A percentile compares a stretch with the other conserved stretches of the same genome.
Evolutionary conservation across 2,113 vertebrate species (phyloP).

Genomic region (Phyllostomus hastatus): DNA sequence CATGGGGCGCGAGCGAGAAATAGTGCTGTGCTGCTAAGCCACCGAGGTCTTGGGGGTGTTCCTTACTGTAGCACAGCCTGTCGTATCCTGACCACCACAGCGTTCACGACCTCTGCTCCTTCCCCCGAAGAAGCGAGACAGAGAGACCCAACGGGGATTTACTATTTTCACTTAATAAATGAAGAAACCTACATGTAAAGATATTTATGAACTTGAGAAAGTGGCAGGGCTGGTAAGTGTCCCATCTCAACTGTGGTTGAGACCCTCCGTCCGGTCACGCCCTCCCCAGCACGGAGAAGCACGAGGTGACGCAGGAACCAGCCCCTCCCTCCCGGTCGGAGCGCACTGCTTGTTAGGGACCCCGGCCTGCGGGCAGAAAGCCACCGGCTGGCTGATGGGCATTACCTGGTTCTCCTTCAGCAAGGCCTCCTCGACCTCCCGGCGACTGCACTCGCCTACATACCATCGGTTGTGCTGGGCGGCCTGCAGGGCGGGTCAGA

Average conservation of each 20-base stretch:
- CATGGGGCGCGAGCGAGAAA: background rate
- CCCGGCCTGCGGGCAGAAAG: background rate
- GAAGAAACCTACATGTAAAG: background rate
- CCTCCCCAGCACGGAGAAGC: background rate
- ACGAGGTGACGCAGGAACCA: background rate
- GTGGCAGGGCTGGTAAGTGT: no score
- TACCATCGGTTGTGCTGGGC: slow-evolving; percentile 85
- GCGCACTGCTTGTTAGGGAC: fast-evolving
- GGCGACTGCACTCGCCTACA: slow-evolving; percentile 81
- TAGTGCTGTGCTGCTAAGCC: background rate
- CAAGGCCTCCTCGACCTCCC: slow-evolving; percentile 86
- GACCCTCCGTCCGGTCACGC: background rate
- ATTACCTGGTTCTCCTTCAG: slow-evolving; percentile 85
- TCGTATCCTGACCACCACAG: background rate
- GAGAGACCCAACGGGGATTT: background rate
- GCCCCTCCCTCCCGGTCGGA: fast-evolving
- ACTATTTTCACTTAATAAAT: background rate
- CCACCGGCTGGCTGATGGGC: fast-evolving
- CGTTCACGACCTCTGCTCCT: background rate
- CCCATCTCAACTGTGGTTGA: background rate
- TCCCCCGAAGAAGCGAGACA: background rate
- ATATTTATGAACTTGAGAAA: background rate
- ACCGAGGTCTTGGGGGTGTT: no score
- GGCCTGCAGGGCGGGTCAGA: slow-evolving; percentile 72
- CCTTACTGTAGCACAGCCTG: background rate